Conservation (phyloP, 1,140 invertebrate species). For the Meloidogyne chitwoodi region DNA sequence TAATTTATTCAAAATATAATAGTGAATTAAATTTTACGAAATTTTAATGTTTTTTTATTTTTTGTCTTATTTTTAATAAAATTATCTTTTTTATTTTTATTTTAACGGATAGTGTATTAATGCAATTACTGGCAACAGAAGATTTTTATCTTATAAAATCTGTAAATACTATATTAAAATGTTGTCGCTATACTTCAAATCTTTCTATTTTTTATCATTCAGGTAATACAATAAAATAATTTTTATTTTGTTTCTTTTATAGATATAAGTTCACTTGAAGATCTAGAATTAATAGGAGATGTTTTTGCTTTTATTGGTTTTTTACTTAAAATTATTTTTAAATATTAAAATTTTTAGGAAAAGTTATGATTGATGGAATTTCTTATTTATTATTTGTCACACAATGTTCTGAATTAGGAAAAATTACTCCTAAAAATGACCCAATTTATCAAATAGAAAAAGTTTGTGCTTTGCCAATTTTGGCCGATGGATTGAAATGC, state of each 20-base stretch:
- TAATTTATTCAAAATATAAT: no score
- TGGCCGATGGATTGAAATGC: conserved; percentile 26
- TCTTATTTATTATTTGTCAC: conserved; percentile 37
- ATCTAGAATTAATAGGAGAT: conserved; percentile 35
- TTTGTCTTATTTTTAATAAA: no score
- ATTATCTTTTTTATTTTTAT: background rate
- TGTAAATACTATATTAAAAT: conserved; percentile 37
- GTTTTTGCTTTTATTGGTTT: conserved; percentile 33
- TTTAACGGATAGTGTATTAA: background rate
- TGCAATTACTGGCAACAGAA: conserved; percentile 39
- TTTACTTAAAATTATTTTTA: conserved; percentile 1
- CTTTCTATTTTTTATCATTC: conserved; percentile 30
- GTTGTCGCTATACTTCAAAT: conserved; percentile 26
- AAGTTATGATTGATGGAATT: conserved; percentile 12
- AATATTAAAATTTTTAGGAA: background rate
- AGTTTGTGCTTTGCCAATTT: conserved; percentile 41
- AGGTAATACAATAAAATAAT: conserved; percentile 11
- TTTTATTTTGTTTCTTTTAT: conserved; percentile 12
- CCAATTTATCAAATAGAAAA: conserved; percentile 33
- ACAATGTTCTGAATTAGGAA: conserved; percentile 18
- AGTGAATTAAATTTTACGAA: no score
- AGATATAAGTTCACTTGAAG: conserved; percentile 36
- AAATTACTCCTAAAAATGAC: background rate
- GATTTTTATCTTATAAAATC: conserved; percentile 38
- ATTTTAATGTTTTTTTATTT: no score